Evolutionary conservation across 1,140 invertebrate species (phyloP).

Genomic region (Ceratosolen fusciceps): DNA sequence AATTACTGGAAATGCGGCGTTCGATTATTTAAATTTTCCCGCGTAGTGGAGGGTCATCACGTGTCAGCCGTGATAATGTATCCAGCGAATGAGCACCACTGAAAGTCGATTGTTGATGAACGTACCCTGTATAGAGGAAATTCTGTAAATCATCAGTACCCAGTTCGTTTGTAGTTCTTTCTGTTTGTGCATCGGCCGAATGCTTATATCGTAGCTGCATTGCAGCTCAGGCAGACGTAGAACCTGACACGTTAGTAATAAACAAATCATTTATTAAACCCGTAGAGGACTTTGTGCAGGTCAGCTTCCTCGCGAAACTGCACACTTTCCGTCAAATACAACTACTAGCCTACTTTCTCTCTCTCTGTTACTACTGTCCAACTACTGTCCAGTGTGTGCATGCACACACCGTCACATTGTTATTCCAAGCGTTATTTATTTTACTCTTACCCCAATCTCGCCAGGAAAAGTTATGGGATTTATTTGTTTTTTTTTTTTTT

Average conservation of each 20-base stretch:
- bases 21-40: constrained; percentile 27
- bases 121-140: constrained; percentile 32
- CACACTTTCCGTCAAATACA: constrained; percentile 19
- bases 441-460: too few species aligned
- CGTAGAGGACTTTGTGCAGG: constrained; percentile 6
- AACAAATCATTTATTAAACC: background rate
- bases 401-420: constrained; percentile 23
- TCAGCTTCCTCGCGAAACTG: background rate
- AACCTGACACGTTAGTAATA: constrained; percentile 26
- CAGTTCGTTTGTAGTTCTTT: constrained; percentile 24
- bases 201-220: background rate
- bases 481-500: too few species aligned
- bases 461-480: background rate
- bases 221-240: constrained; percentile 5
- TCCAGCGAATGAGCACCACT: constrained; percentile 36
- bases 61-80: constrained; percentile 30
- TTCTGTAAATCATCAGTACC: constrained; percentile 38
- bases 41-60: constrained; percentile 1
- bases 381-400: constrained; percentile 22
- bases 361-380: too few species aligned
- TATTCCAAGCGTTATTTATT: too few species aligned
- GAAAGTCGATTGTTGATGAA: constrained; percentile 50
- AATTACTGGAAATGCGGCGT: too few species aligned
- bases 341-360: constrained; percentile 41
- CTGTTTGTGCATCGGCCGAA: constrained; percentile 7